Conservation (phyloP, 2,113 vertebrate genomes). For the Smithornis capensis region DNA sequence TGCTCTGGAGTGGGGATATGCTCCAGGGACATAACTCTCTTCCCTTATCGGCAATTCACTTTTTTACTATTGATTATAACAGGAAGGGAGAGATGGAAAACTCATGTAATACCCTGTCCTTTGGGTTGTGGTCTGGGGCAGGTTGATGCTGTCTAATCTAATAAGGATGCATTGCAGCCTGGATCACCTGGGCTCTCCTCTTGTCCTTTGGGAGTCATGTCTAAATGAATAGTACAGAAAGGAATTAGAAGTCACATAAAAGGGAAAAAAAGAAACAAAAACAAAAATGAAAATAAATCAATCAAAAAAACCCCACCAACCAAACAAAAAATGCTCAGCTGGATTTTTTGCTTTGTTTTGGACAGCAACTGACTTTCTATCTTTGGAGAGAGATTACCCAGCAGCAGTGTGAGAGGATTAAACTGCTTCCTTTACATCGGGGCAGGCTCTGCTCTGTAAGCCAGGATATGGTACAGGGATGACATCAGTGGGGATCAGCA, state of each 20-base stretch:
- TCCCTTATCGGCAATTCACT: not conserved
- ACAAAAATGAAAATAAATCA: too few species aligned
- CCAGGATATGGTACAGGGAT: not conserved
- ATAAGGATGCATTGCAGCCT: not conserved
- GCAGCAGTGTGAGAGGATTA: not conserved
- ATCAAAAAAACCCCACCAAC: not conserved
- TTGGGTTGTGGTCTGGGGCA: not conserved
- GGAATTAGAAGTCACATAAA: not conserved
- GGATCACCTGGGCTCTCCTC: not conserved
- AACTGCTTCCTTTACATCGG: not conserved
- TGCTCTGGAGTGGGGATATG: not conserved
- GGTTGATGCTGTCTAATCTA: not conserved
- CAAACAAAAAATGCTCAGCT: not conserved
- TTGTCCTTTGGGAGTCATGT: not conserved
- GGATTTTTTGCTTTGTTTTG: not conserved
- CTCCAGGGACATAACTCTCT: not conserved
- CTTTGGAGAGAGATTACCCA: not conserved
- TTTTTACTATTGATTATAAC: conserved; percentile 13
- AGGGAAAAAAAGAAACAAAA: not conserved
- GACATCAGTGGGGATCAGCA: not conserved
- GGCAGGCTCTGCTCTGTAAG: not conserved
- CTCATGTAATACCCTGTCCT: conserved; percentile 13
- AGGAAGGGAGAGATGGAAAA: conserved; percentile 28
- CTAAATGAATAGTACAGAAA: not conserved
- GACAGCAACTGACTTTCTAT: not conserved